Percentiles rank a stretch among this genome's conserved stretches.
phyloP scores from a whole-genome alignment of 2,888 invertebrate species.

The Dryomyza anilis region DNA sequence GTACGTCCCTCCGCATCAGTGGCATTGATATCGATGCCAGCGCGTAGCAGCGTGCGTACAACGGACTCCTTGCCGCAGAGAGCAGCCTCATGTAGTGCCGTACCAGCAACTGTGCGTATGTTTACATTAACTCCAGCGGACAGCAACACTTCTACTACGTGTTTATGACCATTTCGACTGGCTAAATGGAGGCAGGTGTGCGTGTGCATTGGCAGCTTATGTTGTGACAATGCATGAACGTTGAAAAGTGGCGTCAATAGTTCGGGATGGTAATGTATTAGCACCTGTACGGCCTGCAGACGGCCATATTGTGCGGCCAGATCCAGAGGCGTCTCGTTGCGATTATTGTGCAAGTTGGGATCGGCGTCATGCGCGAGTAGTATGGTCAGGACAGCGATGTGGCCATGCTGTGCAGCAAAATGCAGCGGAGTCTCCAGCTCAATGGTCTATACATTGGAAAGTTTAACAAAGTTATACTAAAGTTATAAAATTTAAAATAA shows the following conservation, averaged over 20 bases:
- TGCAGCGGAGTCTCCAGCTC: slow-evolving; percentile 92
- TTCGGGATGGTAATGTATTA: slow-evolving; percentile 83
- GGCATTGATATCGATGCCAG: slow-evolving; percentile 81
- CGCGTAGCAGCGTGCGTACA: slow-evolving; percentile 78
- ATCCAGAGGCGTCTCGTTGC: slow-evolving; percentile 91
- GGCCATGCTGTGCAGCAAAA: slow-evolving; percentile 92
- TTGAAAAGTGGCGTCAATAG: slow-evolving; percentile 67
- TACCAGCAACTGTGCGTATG: slow-evolving; percentile 82
- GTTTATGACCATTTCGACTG: slow-evolving; percentile 87
- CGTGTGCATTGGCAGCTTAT: slow-evolving; percentile 40
- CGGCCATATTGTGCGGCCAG: slow-evolving; percentile 89
- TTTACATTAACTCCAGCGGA: slow-evolving; percentile 88
- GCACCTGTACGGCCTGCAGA: slow-evolving; percentile 84
- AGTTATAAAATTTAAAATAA: no score
- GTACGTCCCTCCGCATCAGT: slow-evolving; percentile 82
- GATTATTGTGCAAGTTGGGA: slow-evolving; percentile 83
- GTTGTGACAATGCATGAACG: background rate
- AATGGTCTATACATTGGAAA: no score
- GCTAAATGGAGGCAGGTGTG: slow-evolving; percentile 93
- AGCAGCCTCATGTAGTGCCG: slow-evolving; percentile 92
- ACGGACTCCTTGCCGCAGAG: slow-evolving; percentile 89
- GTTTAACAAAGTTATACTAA: no score
- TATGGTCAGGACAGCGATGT: slow-evolving; percentile 81
- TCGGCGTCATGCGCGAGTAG: slow-evolving; percentile 86
- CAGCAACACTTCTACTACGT: slow-evolving; percentile 81